These are phyloP conservation scores for Spinus olivaceus DNA, from an alignment of 2,797 vertebrate genomes.

Conservation along the genomic window DNA sequence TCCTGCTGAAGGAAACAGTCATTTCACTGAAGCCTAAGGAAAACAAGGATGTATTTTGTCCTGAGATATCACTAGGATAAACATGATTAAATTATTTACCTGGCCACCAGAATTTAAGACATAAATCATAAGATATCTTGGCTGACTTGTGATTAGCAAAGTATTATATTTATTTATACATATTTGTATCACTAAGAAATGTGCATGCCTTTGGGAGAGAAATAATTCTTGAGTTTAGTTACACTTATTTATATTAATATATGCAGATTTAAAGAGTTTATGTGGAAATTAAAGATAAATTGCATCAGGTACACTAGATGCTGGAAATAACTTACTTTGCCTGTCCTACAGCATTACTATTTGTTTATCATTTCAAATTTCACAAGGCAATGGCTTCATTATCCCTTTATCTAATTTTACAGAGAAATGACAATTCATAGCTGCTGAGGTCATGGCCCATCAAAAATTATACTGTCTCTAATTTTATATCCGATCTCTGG, in stretches of 20 bases:
- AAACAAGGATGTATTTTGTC: neutral
- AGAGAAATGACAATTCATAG: conserved; percentile 37
- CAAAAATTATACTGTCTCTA: conserved; percentile 47
- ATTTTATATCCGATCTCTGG: conserved; percentile 53
- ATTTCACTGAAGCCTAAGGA: neutral
- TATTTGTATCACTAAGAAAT: neutral
- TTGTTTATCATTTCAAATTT: conserved; percentile 46
- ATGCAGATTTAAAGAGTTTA: conserved; percentile 8
- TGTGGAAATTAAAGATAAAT: neutral
- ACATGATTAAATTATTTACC: neutral
- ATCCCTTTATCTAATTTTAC: conserved; percentile 49
- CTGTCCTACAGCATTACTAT: neutral
- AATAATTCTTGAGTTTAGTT: neutral
- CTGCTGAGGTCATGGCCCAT: conserved; percentile 52
- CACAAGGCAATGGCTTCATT: conserved; percentile 45
- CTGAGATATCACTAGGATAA: neutral
- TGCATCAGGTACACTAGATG: neutral
- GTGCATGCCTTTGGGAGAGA: neutral
- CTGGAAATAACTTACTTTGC: conserved; percentile 3
- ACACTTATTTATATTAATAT: neutral
- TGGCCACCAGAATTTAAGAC: neutral
- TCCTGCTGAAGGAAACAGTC: neutral
- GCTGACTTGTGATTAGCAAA: neutral
- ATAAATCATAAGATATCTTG: neutral
- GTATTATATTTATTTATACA: neutral